phyloP scores from a whole-genome alignment of 2,888 invertebrate genomes.

The Diplazon laetatorius region DNA sequence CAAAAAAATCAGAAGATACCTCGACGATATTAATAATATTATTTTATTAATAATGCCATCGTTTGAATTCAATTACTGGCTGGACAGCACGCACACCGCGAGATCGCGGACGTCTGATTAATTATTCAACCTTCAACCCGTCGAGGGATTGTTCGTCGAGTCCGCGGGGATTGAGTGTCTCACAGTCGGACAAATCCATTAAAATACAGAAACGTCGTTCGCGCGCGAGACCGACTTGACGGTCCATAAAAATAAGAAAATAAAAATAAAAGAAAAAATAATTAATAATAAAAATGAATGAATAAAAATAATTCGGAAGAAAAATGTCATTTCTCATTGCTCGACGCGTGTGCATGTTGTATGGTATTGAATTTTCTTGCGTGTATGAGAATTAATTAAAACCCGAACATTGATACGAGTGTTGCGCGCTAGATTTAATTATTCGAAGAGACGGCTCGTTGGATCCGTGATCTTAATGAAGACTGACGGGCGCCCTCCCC shows the following conservation, averaged over 20 bases:
- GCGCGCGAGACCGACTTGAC: conserved; percentile 3
- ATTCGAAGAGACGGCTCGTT: conserved; percentile 61
- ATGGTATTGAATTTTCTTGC: too few relatives aligned
- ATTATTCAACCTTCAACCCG: conserved; percentile 29
- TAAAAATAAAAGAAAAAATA: conserved; percentile 18
- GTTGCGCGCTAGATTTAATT: conserved; percentile 51
- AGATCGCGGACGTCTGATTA: conserved; percentile 44
- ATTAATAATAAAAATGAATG: conserved; percentile 13
- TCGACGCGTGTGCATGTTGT: conserved; percentile 21
- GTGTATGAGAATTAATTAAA: conserved; percentile 45
- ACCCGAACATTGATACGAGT: conserved; percentile 46
- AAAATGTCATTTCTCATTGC: conserved; percentile 37
- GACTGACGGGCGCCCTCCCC: too few relatives aligned
- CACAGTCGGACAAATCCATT: conserved; percentile 38
- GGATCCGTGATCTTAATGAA: conserved; percentile 59
- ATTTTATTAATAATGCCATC: conserved; percentile 27
- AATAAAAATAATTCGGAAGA: conserved; percentile 13
- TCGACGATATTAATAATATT: conserved; percentile 11
- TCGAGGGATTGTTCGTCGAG: conserved; percentile 25
- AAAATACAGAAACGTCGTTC: conserved; percentile 15
- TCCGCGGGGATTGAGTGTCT: conserved; percentile 29
- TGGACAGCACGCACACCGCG: conserved; percentile 1
- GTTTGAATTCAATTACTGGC: conserved; percentile 41
- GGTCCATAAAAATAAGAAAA: conserved; percentile 2
- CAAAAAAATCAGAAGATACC: too few relatives aligned